Percentiles rank a stretch among this genome's conserved stretches.
These are phyloP conservation scores for Acinonyx jubatus DNA, from an alignment of 2,113 vertebrate genomes.

Conservation along the genomic window DNA sequence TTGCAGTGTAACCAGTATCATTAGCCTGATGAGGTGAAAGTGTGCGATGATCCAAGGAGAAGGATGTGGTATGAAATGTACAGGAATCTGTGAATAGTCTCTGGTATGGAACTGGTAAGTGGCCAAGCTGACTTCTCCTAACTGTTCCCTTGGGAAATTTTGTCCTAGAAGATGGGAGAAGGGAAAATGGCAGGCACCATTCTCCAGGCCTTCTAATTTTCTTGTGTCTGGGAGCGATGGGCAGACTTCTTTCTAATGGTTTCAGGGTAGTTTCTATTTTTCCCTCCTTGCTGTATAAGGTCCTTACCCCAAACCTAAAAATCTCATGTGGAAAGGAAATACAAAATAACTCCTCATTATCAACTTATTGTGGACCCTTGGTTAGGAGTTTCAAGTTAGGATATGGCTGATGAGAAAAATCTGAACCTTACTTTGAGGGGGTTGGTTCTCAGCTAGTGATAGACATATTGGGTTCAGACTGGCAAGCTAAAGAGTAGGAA, in stretches of 20 bases:
- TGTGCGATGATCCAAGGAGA: neutral
- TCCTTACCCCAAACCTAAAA: neutral
- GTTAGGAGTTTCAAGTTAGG: neutral
- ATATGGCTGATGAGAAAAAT: neutral
- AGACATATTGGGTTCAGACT: neutral
- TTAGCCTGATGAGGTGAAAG: neutral
- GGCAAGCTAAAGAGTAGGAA: neutral
- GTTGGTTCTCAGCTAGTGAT: neutral
- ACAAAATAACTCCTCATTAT: neutral
- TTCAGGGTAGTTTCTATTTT: neutral
- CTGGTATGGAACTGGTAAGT: neutral
- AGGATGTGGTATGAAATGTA: neutral
- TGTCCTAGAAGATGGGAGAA: constrained; percentile 26
- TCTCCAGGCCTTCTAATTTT: neutral
- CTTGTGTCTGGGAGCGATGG: neutral
- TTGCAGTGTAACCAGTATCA: neutral
- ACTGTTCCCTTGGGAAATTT: neutral
- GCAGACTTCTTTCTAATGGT: neutral
- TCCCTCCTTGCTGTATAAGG: neutral
- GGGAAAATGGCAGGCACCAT: neutral
- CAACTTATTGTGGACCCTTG: neutral
- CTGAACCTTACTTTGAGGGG: neutral
- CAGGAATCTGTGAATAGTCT: neutral
- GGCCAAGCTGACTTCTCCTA: neutral
- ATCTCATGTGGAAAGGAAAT: neutral